phyloP scores from a whole-genome alignment of 2,797 vertebrate genomes.

The Lophius americanus region DNA sequence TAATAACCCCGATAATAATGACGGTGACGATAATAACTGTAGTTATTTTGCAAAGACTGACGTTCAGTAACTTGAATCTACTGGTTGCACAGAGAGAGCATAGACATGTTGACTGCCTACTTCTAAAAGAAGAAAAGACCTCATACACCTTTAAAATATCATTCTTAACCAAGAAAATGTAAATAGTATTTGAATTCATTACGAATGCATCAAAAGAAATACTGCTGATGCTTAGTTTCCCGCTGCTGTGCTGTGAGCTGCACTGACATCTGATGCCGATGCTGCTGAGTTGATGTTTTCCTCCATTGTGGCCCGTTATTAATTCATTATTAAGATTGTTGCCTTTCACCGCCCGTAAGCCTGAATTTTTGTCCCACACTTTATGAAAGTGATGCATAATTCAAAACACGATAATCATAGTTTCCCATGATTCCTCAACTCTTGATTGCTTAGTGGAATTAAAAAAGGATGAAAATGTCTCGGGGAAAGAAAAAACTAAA shows the following conservation, averaged over 20 bases:
- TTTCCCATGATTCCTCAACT: not conserved
- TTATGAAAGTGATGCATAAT: slow-evolving; percentile 26
- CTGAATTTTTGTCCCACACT: slow-evolving; percentile 17
- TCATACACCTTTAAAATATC: slow-evolving; percentile 54
- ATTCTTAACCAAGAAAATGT: slow-evolving; percentile 38
- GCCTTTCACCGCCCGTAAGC: slow-evolving; percentile 8
- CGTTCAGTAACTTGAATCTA: slow-evolving; percentile 46
- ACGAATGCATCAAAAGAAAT: not conserved
- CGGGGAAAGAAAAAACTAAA: slow-evolving; percentile 27
- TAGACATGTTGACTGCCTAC: slow-evolving; percentile 43
- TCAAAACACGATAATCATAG: slow-evolving; percentile 23
- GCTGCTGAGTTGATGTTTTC: slow-evolving; percentile 27
- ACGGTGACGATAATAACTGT: not conserved
- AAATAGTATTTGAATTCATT: slow-evolving; percentile 47
- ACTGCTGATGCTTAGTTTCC: not conserved
- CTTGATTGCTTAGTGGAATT: slow-evolving; percentile 30
- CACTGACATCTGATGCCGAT: not conserved
- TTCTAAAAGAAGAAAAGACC: slow-evolving; percentile 30
- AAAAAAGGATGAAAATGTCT: not conserved
- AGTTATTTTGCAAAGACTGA: slow-evolving; percentile 15
- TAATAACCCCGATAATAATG: not conserved
- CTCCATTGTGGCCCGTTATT: not conserved
- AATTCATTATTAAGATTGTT: slow-evolving; percentile 9
- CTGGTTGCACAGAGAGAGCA: slow-evolving; percentile 34
- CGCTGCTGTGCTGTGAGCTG: not conserved